Percentiles rank a stretch among this genome's conserved stretches.
These are phyloP conservation scores for Notamacropus eugenii DNA, from an alignment of 2,797 vertebrate species.

Conservation along the genomic window DNA sequence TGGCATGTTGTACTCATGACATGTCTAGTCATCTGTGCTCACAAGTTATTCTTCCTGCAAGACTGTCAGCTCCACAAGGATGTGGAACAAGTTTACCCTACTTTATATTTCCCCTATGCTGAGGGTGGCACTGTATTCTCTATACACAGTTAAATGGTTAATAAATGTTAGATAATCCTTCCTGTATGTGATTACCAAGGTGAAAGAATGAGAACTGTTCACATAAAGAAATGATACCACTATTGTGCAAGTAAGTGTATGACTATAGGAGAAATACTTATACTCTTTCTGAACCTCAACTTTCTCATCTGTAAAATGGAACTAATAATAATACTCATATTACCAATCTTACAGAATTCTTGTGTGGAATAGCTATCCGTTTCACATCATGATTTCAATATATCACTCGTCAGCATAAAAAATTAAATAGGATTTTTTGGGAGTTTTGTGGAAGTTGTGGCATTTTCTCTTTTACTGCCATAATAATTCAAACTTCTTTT, in stretches of 20 bases:
- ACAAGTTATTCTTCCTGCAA: not conserved
- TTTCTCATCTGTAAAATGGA: not conserved
- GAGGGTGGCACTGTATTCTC: not conserved
- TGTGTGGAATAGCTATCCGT: not conserved
- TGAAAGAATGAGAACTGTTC: not conserved
- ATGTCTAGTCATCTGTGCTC: not conserved
- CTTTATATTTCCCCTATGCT: not conserved
- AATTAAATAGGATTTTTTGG: not conserved
- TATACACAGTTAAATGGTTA: not conserved
- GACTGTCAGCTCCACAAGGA: not conserved
- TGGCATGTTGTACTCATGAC: not conserved
- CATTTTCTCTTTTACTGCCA: not conserved
- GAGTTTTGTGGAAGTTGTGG: not conserved
- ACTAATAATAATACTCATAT: not conserved
- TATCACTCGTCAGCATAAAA: not conserved
- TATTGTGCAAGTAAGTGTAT: not conserved
- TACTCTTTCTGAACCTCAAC: not conserved
- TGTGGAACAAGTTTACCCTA: not conserved
- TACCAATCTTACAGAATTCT: not conserved
- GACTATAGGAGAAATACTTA: not conserved
- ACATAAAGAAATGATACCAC: not conserved
- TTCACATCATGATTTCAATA: not conserved
- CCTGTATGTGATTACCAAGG: not conserved
- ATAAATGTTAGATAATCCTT: not conserved
- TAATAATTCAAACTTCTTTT: not conserved